A percentile compares a stretch with the other conserved stretches of the same genome.
These are phyloP conservation scores for Papilio glaucus DNA, from an alignment of 1,140 invertebrate species.

Conservation along the genomic window DNA sequence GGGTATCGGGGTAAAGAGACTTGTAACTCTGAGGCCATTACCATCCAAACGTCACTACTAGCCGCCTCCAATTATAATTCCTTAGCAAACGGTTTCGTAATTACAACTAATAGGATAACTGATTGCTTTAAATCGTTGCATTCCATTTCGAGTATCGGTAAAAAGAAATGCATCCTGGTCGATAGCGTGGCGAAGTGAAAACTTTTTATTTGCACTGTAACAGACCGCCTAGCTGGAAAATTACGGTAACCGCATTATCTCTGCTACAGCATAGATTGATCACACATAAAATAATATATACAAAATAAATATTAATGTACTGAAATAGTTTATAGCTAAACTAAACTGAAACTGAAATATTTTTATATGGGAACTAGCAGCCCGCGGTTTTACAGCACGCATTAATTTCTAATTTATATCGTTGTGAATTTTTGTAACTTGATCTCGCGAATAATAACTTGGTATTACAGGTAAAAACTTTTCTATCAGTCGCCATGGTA, in stretches of 20 bases:
- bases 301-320: no score
- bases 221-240: neutral
- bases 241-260: neutral
- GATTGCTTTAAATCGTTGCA: constrained; percentile 51
- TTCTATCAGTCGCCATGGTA: no score
- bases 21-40: constrained; percentile 7
- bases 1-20: constrained; percentile 30
- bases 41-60: constrained; percentile 20
- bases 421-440: no score
- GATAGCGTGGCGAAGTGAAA: constrained; percentile 35
- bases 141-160: constrained; percentile 45
- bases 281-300: no score
- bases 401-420: no score
- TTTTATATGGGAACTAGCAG: no score
- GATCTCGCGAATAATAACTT: no score
- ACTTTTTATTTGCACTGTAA: neutral
- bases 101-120: constrained; percentile 50
- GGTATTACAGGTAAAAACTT: no score
- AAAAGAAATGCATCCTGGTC: constrained; percentile 49
- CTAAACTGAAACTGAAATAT: no score
- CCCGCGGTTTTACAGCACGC: no score
- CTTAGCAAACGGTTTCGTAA: constrained; percentile 46
- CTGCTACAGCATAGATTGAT: neutral
- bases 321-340: no score
- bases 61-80: constrained; percentile 48